These are phyloP conservation scores for Drosophila nasuta DNA, from an alignment of 1,140 invertebrate genomes.

Conservation along the genomic window DNA sequence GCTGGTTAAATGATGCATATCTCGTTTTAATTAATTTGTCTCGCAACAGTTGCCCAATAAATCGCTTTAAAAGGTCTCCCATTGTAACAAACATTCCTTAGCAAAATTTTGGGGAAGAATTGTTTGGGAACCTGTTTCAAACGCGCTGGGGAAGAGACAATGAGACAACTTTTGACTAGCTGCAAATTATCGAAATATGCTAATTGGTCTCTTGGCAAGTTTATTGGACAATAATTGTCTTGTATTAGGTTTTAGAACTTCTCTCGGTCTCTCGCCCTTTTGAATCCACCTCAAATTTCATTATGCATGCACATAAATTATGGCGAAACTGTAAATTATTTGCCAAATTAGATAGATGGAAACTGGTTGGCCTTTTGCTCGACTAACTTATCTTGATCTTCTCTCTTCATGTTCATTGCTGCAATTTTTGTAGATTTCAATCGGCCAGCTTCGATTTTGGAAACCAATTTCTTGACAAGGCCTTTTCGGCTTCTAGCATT, in stretches of 20 bases:
- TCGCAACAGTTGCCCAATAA: neutral
- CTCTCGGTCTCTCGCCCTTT: neutral
- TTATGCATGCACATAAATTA: slow-evolving; percentile 78
- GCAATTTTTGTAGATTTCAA: slow-evolving; percentile 5
- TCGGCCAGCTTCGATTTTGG: slow-evolving; percentile 15
- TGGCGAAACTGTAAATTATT: slow-evolving; percentile 64
- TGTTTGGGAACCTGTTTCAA: slow-evolving; percentile 28
- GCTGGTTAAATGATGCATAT: slow-evolving; percentile 43
- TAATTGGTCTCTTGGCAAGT: slow-evolving; percentile 45
- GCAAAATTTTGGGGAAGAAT: slow-evolving; percentile 1
- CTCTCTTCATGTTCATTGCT: slow-evolving; percentile 10
- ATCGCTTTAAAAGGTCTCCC: neutral
- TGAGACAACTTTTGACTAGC: slow-evolving; percentile 42
- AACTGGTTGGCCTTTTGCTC: slow-evolving; percentile 56
- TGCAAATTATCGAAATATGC: slow-evolving; percentile 74
- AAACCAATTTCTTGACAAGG: slow-evolving; percentile 33
- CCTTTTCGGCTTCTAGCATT: slow-evolving; percentile 10
- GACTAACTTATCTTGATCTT: slow-evolving; percentile 22
- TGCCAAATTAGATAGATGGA: slow-evolving; percentile 51
- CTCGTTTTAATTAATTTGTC: slow-evolving; percentile 32
- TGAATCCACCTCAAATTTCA: slow-evolving; percentile 20
- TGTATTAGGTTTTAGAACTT: slow-evolving; percentile 51
- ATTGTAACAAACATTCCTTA: slow-evolving; percentile 2
- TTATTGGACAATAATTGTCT: slow-evolving; percentile 53
- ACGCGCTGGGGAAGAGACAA: slow-evolving; percentile 13